phyloP scores from a whole-genome alignment of 2,888 invertebrate genomes.

The Pseudeuparius sepicola region DNA sequence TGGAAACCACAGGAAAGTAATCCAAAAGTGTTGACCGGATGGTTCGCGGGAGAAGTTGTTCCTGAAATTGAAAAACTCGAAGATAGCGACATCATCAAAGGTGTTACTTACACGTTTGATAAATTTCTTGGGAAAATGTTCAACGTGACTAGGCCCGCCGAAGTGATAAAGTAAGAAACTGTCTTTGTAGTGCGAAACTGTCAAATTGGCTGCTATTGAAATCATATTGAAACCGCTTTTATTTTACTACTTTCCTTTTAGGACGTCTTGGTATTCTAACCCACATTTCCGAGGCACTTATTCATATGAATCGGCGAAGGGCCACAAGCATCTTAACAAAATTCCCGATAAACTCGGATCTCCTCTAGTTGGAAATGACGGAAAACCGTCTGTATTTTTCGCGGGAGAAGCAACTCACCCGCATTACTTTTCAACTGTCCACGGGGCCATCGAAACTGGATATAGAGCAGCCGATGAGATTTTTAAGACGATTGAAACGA shows the following conservation, averaged over 20 bases:
- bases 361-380: slow-evolving; percentile 11
- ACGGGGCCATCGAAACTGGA: slow-evolving; percentile 41
- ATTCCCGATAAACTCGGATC: slow-evolving; percentile 13
- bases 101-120: slow-evolving; percentile 41
- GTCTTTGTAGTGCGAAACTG: neutral
- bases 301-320: slow-evolving; percentile 25
- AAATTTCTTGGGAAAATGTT: slow-evolving; percentile 42
- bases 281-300: slow-evolving; percentile 27
- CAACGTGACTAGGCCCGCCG: slow-evolving; percentile 40
- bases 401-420: slow-evolving; percentile 45
- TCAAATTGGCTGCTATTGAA: too few relatives aligned
- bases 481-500: too few relatives aligned
- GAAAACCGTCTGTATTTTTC: slow-evolving; percentile 32
- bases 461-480: slow-evolving; percentile 38
- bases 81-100: slow-evolving; percentile 43
- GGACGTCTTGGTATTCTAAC: slow-evolving; percentile 25
- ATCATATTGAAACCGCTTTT: too few relatives aligned
- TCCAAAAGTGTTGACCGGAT: slow-evolving; percentile 51
- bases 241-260: slow-evolving; percentile 19
- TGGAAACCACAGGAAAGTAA: too few relatives aligned
- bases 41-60: slow-evolving; percentile 55
- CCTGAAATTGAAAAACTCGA: slow-evolving; percentile 49
- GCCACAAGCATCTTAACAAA: slow-evolving; percentile 7
- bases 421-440: slow-evolving; percentile 38
- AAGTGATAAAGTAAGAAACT: slow-evolving; percentile 25